Evolutionary conservation across 2,888 invertebrate species (phyloP), one percentile per base, ranked within the genome.

Genomic region (Zhuqinia jingwanae): DNA sequence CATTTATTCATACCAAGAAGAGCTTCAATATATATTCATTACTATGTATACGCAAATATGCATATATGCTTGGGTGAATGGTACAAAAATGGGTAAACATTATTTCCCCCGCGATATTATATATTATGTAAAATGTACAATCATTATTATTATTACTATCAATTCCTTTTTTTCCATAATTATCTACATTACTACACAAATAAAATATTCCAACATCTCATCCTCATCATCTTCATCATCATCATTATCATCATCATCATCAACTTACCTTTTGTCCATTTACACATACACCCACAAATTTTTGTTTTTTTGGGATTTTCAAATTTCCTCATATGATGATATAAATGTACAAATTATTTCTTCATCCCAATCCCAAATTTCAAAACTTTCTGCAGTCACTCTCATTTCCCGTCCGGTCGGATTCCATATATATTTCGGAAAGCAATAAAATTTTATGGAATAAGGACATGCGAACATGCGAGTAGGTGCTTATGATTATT

Each of bases 151-250:
- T n/a, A 50, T n/a, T 13, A n/a, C n/a, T n/a, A 27, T 20, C 22
- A 10, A 68, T n/a, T n/a, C 15, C 17, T 47, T 50, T 45, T 68
- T 50, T 25, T 47, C 27, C 47, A 70, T 70, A 22, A 70, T 70
- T 70, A 47, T 70, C 22, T 45, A 5, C 50, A 47, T 47, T n/a
- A 36, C 8, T 68, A 68, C 68, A 42, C 42, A 47, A 68, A 42
- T 15, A 47, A 17, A 20, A 17, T 63, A 15, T 42, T 65, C n/a
- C 30, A 30, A 36, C n/a, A 42, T 30, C 36, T 42, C 30, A 65
- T 65, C 36, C 1, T 47, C 22, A 47, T 27, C 25, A 50, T 47
- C 22, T n/a, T 27, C 1, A 36, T 36, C 5, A 42, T 45, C 45
- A 70, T 65, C 11, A 65, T 70, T 42, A 27, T 30, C 11, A 27